These are phyloP conservation scores for Enteromius treurensis DNA, from an alignment of 2,797 vertebrate species.

Conservation along the genomic window DNA sequence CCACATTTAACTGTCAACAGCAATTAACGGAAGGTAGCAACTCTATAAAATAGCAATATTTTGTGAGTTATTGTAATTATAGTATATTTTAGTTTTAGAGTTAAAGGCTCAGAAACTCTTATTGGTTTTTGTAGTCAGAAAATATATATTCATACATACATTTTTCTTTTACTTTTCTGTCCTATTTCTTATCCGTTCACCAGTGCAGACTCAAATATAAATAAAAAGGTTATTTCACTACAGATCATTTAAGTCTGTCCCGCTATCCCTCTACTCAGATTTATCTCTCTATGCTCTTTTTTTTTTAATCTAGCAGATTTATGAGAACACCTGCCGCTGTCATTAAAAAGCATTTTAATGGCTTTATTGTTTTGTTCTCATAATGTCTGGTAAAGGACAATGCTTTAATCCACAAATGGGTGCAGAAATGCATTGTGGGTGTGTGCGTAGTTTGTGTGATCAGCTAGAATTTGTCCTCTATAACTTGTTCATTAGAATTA, in stretches of 20 bases:
- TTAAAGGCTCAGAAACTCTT: no score
- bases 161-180: not conserved
- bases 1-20: no score
- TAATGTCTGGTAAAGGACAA: constrained; percentile 9
- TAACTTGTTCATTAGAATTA: not conserved
- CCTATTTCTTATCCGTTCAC: not conserved
- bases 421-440: constrained; percentile 6
- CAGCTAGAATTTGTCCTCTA: not conserved
- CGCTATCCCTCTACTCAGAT: not conserved
- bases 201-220: not conserved
- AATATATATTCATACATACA: no score
- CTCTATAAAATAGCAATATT: no score
- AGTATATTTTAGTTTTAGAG: no score
- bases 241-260: not conserved
- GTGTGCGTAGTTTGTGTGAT: not conserved
- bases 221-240: not conserved
- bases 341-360: constrained; percentile 23
- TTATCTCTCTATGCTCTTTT: not conserved
- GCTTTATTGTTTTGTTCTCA: constrained; percentile 19
- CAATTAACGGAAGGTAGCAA: no score
- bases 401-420: constrained; percentile 18
- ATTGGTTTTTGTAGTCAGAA: no score
- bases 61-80: no score
- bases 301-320: not conserved
- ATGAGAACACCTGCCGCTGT: constrained; percentile 25